phyloP scores from a whole-genome alignment of 2,888 invertebrate genomes.

The Caenorhabditis sinica region DNA sequence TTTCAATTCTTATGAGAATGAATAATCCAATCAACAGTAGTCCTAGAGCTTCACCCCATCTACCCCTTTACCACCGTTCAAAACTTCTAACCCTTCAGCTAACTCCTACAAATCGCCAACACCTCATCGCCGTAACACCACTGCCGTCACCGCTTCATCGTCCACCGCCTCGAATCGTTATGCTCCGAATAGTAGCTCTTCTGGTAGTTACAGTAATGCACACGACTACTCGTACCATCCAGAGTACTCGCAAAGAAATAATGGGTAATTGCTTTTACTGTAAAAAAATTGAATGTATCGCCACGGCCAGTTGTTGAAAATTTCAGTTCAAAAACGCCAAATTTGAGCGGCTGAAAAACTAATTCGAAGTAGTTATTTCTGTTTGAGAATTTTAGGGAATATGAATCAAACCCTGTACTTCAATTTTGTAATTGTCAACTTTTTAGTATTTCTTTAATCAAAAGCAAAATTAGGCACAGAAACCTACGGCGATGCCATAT shows the following conservation, averaged over 20 bases:
- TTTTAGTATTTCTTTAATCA: no score
- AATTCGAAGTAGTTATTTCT: no score
- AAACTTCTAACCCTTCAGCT: constrained; percentile 41
- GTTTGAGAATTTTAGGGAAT: no score
- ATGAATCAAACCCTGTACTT: no score
- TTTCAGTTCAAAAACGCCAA: no score
- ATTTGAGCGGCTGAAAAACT: no score
- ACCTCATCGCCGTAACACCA: constrained; percentile 74
- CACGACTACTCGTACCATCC: constrained; percentile 61
- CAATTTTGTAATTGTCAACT: no score
- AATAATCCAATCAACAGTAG: constrained; percentile 31
- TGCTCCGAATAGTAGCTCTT: constrained; percentile 36
- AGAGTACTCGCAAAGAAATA: constrained; percentile 58
- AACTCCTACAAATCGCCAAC: constrained; percentile 72
- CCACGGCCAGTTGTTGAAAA: no score
- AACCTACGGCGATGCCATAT: no score
- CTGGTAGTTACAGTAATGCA: constrained; percentile 37
- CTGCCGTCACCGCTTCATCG: constrained; percentile 51
- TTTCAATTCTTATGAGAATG: constrained; percentile 15
- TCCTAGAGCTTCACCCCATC: constrained; percentile 20
- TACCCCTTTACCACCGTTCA: neutral
- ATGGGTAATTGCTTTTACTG: constrained; percentile 37
- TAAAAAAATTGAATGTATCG: no score
- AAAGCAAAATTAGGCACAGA: no score
- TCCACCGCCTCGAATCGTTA: constrained; percentile 51